Evolutionary conservation across 2,888 invertebrate genomes (phyloP).

Genomic region (Erannis defoliaria): DNA sequence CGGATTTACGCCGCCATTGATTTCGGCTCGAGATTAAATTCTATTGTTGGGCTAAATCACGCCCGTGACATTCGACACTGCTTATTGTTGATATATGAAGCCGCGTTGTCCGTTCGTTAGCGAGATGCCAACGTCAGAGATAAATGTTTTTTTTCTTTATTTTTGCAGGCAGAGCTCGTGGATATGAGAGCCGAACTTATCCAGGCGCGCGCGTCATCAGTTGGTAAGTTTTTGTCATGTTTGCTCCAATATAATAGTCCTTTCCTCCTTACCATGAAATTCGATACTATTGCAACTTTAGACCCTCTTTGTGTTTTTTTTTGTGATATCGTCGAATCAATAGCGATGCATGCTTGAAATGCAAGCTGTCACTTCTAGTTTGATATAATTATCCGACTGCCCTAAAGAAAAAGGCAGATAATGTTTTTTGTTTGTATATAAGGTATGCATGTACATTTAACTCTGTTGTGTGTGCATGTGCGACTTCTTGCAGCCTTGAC

Average conservation of each 20-base stretch:
- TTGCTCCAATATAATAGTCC: constrained; percentile 6
- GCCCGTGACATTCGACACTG: constrained; percentile 66
- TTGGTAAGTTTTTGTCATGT: constrained; percentile 59
- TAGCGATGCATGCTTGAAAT: not conserved
- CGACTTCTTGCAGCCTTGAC: no score
- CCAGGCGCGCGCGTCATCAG: constrained; percentile 87
- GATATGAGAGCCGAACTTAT: constrained; percentile 91
- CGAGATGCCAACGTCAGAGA: constrained; percentile 49
- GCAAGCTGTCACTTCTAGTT: no score
- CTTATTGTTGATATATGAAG: constrained; percentile 67
- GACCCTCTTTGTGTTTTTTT: not conserved
- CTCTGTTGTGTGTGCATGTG: no score
- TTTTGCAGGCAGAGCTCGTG: constrained; percentile 91
- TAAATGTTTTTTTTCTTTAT: constrained; percentile 52
- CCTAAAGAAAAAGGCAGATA: no score
- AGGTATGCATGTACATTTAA: no score
- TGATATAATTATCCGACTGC: not conserved
- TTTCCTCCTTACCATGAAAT: constrained; percentile 11
- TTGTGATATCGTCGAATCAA: not conserved
- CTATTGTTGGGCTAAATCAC: constrained; percentile 69
- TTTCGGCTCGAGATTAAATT: constrained; percentile 66
- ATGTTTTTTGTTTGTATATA: no score
- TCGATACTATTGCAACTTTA: constrained; percentile 11
- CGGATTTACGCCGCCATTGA: constrained; percentile 74
- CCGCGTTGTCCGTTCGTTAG: constrained; percentile 56